Conservation (phyloP, 1,140 invertebrate species). For the Trichonephila inaurata region DNA sequence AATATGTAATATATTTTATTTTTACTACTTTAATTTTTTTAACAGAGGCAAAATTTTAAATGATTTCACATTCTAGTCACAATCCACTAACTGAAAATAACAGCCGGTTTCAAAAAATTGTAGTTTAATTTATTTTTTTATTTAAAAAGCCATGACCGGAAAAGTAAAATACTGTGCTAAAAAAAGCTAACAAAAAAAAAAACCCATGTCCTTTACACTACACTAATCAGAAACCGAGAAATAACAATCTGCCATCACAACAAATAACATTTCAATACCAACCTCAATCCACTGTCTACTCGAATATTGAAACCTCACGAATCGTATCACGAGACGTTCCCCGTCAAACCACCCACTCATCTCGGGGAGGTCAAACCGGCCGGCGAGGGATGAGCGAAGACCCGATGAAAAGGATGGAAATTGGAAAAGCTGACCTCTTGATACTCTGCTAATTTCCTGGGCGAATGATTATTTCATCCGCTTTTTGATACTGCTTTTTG, state of each 20-base stretch:
- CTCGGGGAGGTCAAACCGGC: neutral
- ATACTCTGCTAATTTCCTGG: slow-evolving; percentile 69
- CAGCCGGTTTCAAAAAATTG: no score
- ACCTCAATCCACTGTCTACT: neutral
- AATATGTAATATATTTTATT: no score
- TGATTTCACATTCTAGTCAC: no score
- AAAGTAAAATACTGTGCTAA: no score
- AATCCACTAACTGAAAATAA: no score
- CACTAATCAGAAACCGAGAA: no score
- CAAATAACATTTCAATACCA: neutral
- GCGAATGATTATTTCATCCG: slow-evolving; percentile 37
- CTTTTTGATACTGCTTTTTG: slow-evolving; percentile 4
- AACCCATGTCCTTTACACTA: no score
- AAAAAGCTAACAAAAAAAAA: no score
- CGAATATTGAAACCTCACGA: slow-evolving; percentile 14
- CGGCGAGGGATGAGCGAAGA: slow-evolving; percentile 16
- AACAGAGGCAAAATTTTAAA: no score
- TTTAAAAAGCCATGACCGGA: no score
- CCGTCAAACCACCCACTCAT: neutral
- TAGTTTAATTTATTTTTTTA: no score
- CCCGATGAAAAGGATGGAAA: slow-evolving; percentile 68
- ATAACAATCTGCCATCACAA: neutral
- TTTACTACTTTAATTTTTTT: no score
- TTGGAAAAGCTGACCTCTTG: slow-evolving; percentile 72
- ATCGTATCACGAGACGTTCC: neutral